phyloP scores from a whole-genome alignment of 1,140 invertebrate genomes.

The Dendroctonus valens region DNA sequence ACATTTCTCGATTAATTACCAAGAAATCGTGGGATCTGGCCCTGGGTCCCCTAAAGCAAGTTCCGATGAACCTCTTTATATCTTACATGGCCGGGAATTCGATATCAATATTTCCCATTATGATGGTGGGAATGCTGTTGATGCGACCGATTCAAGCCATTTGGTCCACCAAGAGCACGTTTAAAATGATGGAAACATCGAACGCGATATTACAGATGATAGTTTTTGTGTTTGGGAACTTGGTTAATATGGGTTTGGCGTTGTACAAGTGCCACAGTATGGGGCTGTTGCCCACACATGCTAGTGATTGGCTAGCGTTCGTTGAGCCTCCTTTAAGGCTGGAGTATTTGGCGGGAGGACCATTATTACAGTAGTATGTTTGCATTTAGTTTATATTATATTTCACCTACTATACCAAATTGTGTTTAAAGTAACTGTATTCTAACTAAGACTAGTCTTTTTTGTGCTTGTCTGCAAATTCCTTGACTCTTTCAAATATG shows the following conservation, averaged over 20 bases:
- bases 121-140: constrained; percentile 99
- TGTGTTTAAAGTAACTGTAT: not conserved
- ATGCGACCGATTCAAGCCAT: constrained; percentile 93
- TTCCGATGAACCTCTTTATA: constrained; percentile 99
- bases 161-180: constrained; percentile 86
- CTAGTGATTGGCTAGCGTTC: constrained; percentile 98
- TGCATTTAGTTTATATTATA: constrained; percentile 38
- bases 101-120: constrained; percentile 99
- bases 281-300: constrained; percentile 95
- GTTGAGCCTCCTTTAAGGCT: constrained; percentile 85
- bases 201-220: constrained; percentile 90
- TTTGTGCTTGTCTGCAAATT: constrained; percentile 65
- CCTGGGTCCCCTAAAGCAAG: constrained; percentile 88
- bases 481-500: constrained; percentile 65
- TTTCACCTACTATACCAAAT: constrained; percentile 16
- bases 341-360: constrained; percentile 85
- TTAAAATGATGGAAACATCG: constrained; percentile 94
- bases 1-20: constrained; percentile 81
- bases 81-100: constrained; percentile 99
- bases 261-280: constrained; percentile 99
- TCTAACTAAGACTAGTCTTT: constrained; percentile 52
- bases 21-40: constrained; percentile 99
- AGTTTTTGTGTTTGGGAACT: constrained; percentile 92
- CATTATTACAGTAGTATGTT: constrained; percentile 63
- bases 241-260: constrained; percentile 89